Conservation (phyloP, 1,140 invertebrate genomes). For the Panonychus citri region DNA sequence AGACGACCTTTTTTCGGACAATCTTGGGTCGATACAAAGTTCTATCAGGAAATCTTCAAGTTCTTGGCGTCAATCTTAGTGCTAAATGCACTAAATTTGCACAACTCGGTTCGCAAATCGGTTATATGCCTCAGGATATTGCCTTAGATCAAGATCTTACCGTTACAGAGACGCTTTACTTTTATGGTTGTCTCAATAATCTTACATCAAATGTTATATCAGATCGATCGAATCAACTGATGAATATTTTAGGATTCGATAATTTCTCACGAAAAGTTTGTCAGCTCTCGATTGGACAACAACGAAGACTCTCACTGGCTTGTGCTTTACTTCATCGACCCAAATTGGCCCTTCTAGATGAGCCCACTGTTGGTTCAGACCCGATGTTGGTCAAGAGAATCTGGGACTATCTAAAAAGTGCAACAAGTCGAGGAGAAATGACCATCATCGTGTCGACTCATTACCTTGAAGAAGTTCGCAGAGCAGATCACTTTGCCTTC, state of each 20-base stretch:
- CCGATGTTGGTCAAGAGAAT: no score
- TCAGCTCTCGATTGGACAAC: constrained; percentile 44
- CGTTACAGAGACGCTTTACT: background rate
- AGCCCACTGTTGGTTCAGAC: no score
- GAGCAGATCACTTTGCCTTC: constrained; percentile 17
- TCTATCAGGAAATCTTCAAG: background rate
- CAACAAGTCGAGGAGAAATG: constrained; percentile 15
- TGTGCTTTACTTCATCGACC: constrained; percentile 77
- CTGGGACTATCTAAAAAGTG: constrained; percentile 18
- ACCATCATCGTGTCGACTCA: constrained; percentile 25
- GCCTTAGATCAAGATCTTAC: background rate
- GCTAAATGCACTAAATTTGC: no score
- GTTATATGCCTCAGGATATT: background rate
- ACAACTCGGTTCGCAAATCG: background rate
- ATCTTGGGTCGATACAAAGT: background rate
- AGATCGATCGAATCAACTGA: no score
- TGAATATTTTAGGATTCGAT: no score
- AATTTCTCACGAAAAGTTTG: no score
- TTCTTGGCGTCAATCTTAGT: background rate
- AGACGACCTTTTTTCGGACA: background rate
- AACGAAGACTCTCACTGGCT: constrained; percentile 69
- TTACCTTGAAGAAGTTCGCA: constrained; percentile 24
- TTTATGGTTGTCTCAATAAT: background rate
- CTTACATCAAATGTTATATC: no score
- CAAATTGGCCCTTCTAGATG: constrained; percentile 23